Evolutionary conservation across 2,797 vertebrate species (phyloP), one percentile per base, ranked within the genome.

Genomic region (Antrozous pallidus): DNA sequence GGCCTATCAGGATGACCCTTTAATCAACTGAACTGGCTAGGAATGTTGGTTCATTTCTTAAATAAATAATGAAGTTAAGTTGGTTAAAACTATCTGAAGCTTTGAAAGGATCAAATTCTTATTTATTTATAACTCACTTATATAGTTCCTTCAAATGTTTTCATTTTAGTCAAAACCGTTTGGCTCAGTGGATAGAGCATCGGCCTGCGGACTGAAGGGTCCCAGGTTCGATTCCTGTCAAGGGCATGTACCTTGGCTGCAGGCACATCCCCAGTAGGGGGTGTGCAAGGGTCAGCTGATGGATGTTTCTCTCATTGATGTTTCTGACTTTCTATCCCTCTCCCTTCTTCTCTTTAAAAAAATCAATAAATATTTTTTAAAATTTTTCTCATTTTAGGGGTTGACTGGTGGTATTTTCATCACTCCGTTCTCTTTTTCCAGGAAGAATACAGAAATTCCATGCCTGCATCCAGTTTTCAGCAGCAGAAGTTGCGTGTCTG

Each of bases 401-500:
- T 67, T 42, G 78, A 4, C 2, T 63, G 28, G 31, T 88, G 17
- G 40, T 28, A 33, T 8, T 88, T 80, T 36, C 79, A 31, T 45
- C n/a, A 51, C 73, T 51, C 31, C 33, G 1, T 86, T 91, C 56
- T 42, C 28, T 33, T 38, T 51, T 26, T 51, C 28, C 58, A 99
- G 99, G 99, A 99, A 95, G 99, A 99, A 97, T 99, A 99, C 97
- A 98, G 99, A 94, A 99, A 99, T 98, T 99, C 99, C 11, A 99
- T 99, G 99, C 99, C 99, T 2, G 99, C 99, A 6, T 99, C 99
- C 96, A 99, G 99, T 97, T 99, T 99, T 97, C 99, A 99, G 91
- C 99, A 99, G 97, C 99, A 99, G 98, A 99, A 99, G 96, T 98
- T 99, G 85, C 98, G 99, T 1, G 99, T 99, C 65, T 99, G 99